Conservation (phyloP, 2,113 vertebrate genomes). For the Deroptyus accipitrinus region DNA sequence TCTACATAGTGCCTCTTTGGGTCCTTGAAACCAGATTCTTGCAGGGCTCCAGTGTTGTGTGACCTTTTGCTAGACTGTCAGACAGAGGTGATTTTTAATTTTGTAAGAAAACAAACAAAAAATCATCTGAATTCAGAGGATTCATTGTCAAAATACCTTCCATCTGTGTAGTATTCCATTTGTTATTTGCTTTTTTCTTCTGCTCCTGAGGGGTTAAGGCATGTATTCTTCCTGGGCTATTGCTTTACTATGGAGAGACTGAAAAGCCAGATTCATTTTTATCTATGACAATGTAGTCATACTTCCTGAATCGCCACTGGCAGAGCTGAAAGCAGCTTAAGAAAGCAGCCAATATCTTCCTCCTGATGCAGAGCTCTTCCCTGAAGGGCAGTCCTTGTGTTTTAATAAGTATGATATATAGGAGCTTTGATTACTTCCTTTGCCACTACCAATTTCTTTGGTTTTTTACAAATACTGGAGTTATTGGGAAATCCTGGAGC, state of each 20-base stretch:
- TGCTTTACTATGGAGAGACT: neutral
- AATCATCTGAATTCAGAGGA: constrained; percentile 15
- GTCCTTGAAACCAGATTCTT: neutral
- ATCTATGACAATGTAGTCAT: neutral
- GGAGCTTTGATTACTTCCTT: neutral
- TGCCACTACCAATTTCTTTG: neutral
- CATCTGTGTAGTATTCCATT: neutral
- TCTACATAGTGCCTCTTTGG: neutral
- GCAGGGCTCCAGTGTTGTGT: neutral
- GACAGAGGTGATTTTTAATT: neutral
- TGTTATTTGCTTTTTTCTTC: neutral
- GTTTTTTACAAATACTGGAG: neutral
- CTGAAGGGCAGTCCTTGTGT: neutral
- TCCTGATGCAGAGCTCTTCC: neutral
- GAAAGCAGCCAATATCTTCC: neutral
- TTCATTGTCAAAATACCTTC: neutral
- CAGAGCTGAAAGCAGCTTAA: neutral
- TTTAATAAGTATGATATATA: neutral
- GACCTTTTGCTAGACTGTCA: neutral
- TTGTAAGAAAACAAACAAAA: neutral
- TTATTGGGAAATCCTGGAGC: neutral
- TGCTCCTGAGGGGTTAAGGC: neutral
- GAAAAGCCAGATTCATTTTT: neutral
- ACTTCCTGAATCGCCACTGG: neutral
- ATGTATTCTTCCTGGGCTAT: neutral